Evolutionary conservation across 2,888 invertebrate species (phyloP).

Genomic region (Oxycera nigricornis): DNA sequence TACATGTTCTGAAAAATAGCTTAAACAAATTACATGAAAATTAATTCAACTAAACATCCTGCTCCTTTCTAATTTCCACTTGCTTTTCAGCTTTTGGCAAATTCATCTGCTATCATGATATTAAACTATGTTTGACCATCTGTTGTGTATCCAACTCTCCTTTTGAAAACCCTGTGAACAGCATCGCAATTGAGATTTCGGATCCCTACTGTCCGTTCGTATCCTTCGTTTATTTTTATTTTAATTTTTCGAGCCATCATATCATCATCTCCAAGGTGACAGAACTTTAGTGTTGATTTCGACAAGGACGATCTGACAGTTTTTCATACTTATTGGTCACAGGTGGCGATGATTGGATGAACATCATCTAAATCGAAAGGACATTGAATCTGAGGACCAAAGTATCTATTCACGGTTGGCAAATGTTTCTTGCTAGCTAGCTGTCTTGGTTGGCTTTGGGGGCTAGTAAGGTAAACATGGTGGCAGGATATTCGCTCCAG

Average conservation of each 20-base stretch:
- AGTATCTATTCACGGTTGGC: no score
- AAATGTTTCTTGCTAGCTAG: no score
- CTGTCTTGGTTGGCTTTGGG: no score
- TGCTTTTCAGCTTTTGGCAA: not conserved
- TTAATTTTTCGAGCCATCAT: not conserved
- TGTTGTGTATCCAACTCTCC: conserved; percentile 21
- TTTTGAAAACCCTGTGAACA: no score
- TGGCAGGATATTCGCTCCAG: no score
- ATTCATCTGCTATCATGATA: conserved; percentile 15
- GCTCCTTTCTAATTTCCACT: not conserved
- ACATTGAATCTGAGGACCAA: no score
- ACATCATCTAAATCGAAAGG: conserved; percentile 18
- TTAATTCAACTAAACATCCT: not conserved
- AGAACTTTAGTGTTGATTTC: conserved; percentile 4
- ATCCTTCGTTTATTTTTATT: not conserved
- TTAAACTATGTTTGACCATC: conserved; percentile 26
- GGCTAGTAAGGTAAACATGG: no score
- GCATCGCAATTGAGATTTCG: not conserved
- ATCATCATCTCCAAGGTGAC: no score
- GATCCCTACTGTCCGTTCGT: not conserved
- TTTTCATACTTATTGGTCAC: conserved; percentile 34
- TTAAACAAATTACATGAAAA: not conserved
- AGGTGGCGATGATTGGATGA: conserved; percentile 29
- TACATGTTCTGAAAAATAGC: no score
- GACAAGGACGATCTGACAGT: conserved; percentile 10